These are phyloP conservation scores for Notechis scutatus DNA, from an alignment of 2,113 vertebrate genomes.

Conservation along the genomic window DNA sequence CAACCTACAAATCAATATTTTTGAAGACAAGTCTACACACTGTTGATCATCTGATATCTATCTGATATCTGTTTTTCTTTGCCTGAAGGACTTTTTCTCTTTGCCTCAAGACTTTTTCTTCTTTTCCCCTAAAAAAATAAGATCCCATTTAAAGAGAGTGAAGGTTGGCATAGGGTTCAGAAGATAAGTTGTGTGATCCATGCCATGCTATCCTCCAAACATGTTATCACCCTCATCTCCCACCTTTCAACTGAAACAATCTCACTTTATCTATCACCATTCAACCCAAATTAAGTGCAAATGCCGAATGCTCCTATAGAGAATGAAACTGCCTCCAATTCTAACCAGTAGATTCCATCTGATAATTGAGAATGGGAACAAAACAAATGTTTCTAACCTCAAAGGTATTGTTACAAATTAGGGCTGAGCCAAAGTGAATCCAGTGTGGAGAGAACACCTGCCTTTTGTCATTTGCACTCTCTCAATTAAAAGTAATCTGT, in stretches of 20 bases:
- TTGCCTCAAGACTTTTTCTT: not conserved
- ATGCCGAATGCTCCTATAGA: not conserved
- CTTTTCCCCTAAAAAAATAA: not conserved
- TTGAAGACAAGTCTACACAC: not conserved
- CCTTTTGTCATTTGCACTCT: not conserved
- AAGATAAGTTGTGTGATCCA: not conserved
- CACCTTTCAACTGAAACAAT: not conserved
- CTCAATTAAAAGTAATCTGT: not conserved
- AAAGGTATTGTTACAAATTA: not conserved
- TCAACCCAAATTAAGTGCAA: not conserved
- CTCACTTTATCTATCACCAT: not conserved
- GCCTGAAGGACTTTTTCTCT: not conserved
- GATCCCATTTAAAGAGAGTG: not conserved
- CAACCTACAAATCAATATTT: not conserved
- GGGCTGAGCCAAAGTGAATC: not conserved
- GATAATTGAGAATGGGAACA: not conserved
- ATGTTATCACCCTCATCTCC: not conserved
- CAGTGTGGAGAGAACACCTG: not conserved
- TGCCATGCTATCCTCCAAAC: not conserved
- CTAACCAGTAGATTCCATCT: not conserved
- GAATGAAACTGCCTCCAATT: not conserved
- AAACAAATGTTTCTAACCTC: not conserved
- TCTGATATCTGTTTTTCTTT: not conserved
- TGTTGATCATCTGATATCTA: not conserved
- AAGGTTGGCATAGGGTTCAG: not conserved